These are phyloP conservation scores for Mongoloraphidia duomilia DNA, from an alignment of 2,888 invertebrate species.

Conservation along the genomic window DNA sequence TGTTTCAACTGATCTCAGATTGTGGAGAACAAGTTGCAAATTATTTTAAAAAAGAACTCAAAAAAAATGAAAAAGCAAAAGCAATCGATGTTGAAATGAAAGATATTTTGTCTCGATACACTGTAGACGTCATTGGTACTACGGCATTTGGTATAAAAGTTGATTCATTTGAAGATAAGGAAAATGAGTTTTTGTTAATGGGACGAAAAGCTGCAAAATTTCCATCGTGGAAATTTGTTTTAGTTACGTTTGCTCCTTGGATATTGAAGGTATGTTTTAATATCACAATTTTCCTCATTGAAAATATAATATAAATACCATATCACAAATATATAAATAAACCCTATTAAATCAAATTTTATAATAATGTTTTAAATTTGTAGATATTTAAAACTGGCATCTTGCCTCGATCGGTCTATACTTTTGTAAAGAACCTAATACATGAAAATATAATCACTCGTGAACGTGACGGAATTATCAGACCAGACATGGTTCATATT, in stretches of 20 bases:
- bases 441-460: constrained; percentile 15
- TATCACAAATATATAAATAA: no score
- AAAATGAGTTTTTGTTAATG: constrained; percentile 12
- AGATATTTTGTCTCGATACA: constrained; percentile 9
- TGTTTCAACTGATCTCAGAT: constrained; percentile 7
- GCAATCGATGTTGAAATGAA: constrained; percentile 9
- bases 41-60: constrained; percentile 2
- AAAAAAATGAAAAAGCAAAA: not conserved
- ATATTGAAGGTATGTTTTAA: no score
- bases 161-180: constrained; percentile 9
- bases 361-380: not conserved
- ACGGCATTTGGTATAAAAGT: constrained; percentile 10
- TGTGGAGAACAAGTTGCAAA: constrained; percentile 3
- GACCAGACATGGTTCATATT: constrained; percentile 35
- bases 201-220: constrained; percentile 8
- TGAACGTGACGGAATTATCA: constrained; percentile 16
- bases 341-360: no score
- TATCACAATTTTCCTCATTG: no score
- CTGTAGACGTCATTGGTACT: constrained; percentile 12
- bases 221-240: no score
- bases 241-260: no score
- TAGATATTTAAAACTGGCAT: not conserved
- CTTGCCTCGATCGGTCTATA: not conserved
- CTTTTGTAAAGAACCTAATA: not conserved
- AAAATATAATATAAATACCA: no score